Evolutionary conservation across 2,888 invertebrate species (phyloP), one percentile per base, ranked within the genome.

Genomic region (Ceramica pisi): DNA sequence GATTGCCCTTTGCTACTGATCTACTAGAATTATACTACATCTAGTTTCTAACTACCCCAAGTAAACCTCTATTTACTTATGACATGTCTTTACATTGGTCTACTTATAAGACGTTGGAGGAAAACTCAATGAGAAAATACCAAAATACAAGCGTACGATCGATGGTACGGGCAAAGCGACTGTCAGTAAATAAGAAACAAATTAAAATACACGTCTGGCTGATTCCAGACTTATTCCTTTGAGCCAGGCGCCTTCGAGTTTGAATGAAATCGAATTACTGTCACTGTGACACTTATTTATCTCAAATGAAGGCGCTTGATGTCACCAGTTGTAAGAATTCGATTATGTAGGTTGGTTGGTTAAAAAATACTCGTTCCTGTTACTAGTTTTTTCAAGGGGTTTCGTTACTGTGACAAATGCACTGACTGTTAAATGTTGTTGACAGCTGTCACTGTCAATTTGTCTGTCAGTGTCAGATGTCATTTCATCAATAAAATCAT

Each of bases 221-320:
- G n/a, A 19, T n/a, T 50, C 8, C 56, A 57, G 76, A 51, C 67
- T 46, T 38, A 63, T 72, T 67, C 50, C 23, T 57, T 72, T 72
- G 75, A 67, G 50, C 41, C 55, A 70, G 44, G 44, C 41, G 41
- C n/a, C 21, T 51, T 19, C n/a, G 35, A 56, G 5, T 57, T 57
- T 51, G 19, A 75, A 75, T 57, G 19, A 19, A 75, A 72, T 67
- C 50, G 50, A 75, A 75, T 72, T 67, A 67, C 23, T 51, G 76
- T 67, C 57, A 75, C 35, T 41, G 56, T 67, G 67, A 50, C 50
- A 72, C 35, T 50, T 75, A 75, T 50, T 35, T 51, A 50, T 38
- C n/a, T 44, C 44, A 51, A 75, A 57, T 46, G 26, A 38, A 57
- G 23, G 31, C 8, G 10, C n/a, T 26, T 14, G n/a, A 2, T 72